Percentiles rank a stretch among this genome's conserved stretches.
Evolutionary conservation across 2,888 invertebrate genomes (phyloP).

Genomic region (Phrixothrix hirtus): DNA sequence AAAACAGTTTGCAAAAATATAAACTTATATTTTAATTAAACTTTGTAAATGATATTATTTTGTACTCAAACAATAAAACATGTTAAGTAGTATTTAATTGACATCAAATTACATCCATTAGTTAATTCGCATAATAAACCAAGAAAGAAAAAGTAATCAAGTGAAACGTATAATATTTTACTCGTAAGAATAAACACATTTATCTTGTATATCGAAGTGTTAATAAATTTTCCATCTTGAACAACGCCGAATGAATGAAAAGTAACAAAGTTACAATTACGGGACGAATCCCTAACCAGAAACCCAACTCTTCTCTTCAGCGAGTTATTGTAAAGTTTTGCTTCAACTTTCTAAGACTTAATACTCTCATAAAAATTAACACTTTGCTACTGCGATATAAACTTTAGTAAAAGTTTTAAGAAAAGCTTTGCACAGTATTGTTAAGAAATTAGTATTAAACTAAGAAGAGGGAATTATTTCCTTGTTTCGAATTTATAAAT

Average conservation of each 20-base stretch:
- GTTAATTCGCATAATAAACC: neutral
- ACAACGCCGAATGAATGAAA: slow-evolving; percentile 25
- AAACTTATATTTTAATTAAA: too few species aligned
- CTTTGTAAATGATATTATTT: too few species aligned
- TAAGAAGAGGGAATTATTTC: neutral
- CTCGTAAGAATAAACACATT: slow-evolving; percentile 20
- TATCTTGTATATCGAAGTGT: slow-evolving; percentile 22
- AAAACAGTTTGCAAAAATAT: slow-evolving; percentile 5
- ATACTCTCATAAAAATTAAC: slow-evolving; percentile 5
- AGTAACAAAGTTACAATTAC: slow-evolving; percentile 31
- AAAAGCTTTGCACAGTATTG: neutral
- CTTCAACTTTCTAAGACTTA: slow-evolving; percentile 8
- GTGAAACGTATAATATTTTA: slow-evolving; percentile 15
- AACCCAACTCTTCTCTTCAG: slow-evolving; percentile 16
- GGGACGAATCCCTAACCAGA: slow-evolving; percentile 17
- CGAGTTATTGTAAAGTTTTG: slow-evolving; percentile 22
- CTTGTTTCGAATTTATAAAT: neutral
- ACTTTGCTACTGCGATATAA: neutral
- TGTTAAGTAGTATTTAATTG: too few species aligned
- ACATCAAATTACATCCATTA: too few species aligned
- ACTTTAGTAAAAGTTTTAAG: neutral
- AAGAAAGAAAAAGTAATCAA: slow-evolving; percentile 7
- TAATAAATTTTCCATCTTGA: slow-evolving; percentile 24
- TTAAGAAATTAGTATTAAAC: neutral
- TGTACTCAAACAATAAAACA: too few species aligned